Percentiles rank a stretch among this genome's conserved stretches.
phyloP scores from a whole-genome alignment of 2,113 vertebrate species.

The Copsychus sechellarum region DNA sequence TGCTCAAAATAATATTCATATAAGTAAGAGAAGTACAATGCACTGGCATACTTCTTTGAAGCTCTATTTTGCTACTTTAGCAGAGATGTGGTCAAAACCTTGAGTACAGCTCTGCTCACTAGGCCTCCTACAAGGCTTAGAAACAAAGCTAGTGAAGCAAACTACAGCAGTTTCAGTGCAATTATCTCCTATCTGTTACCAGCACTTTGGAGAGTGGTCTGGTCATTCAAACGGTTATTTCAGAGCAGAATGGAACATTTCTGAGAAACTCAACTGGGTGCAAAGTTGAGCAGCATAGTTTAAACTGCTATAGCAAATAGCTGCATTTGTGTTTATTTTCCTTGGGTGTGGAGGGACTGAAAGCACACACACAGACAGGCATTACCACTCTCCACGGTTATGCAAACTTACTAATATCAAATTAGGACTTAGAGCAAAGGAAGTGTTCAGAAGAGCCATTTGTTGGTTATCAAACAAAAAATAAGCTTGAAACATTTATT shows the following conservation, averaged over 20 bases:
- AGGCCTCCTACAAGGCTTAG: neutral
- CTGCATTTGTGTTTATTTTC: constrained; percentile 4
- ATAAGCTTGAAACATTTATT: neutral
- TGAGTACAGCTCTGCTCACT: neutral
- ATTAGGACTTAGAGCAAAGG: neutral
- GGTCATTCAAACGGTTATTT: neutral
- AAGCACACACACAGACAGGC: neutral
- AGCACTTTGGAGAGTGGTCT: neutral
- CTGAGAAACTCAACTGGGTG: neutral
- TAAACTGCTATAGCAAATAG: neutral
- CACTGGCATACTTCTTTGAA: neutral
- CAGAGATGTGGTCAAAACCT: neutral
- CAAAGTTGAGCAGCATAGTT: neutral
- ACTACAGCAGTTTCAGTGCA: neutral
- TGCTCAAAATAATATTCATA: neutral
- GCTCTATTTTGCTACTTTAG: neutral
- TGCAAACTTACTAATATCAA: neutral
- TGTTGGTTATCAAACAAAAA: neutral
- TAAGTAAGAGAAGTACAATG: neutral
- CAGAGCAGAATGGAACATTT: neutral
- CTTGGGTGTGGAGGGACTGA: neutral
- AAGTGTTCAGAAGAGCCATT: neutral
- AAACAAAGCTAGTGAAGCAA: neutral
- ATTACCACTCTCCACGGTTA: neutral
- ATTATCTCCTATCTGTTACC: neutral